Conservation (phyloP, 2,888 invertebrate genomes). For the Microctonus hyperodae region DNA sequence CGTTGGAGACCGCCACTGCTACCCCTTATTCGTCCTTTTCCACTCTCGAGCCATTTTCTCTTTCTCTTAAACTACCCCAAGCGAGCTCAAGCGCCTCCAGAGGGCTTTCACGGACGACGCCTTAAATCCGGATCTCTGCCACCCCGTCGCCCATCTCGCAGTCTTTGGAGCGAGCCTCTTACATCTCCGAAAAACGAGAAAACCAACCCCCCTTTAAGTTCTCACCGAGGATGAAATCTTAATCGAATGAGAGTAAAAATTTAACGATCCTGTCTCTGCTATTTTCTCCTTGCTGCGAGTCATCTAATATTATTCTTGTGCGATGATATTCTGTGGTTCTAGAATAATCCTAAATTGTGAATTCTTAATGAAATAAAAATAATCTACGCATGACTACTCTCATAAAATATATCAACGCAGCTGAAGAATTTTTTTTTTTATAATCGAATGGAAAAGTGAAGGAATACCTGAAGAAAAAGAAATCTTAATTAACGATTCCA, state of each 20-base stretch:
- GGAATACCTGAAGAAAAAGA: constrained; percentile 66
- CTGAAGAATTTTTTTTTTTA: background rate
- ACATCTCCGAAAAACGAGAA: constrained; percentile 4
- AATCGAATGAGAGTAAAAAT: constrained; percentile 29
- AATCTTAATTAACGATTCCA: constrained; percentile 82
- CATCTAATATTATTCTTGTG: background rate
- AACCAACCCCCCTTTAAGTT: constrained; percentile 14
- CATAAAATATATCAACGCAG: background rate
- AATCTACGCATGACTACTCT: background rate
- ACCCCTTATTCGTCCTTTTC: constrained; percentile 34
- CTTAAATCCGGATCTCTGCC: constrained; percentile 62
- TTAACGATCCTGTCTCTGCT: constrained; percentile 8
- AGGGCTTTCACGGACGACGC: constrained; percentile 62
- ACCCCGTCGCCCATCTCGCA: constrained; percentile 34
- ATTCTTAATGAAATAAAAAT: background rate
- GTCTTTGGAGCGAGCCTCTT: constrained; percentile 5
- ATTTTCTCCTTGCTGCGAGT: background rate
- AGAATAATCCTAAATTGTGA: no score
- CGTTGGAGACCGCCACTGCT: constrained; percentile 35
- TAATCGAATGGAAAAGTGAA: background rate
- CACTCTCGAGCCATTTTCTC: constrained; percentile 57
- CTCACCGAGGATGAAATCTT: constrained; percentile 27
- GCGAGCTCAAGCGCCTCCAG: constrained; percentile 53
- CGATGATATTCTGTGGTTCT: no score
- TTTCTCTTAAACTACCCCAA: constrained; percentile 59